Evolutionary conservation across 2,113 vertebrate species (phyloP).

Genomic region (Vireo altiloquus): DNA sequence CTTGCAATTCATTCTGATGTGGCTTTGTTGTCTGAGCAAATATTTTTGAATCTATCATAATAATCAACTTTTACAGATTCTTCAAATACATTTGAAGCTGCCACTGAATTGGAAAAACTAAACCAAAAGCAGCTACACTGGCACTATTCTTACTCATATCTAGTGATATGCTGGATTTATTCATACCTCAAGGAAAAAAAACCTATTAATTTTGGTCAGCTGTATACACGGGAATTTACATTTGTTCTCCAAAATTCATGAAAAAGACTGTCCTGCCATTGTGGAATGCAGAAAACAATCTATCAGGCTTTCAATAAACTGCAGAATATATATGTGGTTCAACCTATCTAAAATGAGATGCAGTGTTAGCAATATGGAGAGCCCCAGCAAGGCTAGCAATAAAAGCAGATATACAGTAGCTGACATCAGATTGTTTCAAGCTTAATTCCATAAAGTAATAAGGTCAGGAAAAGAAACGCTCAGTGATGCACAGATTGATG

Average conservation of each 20-base stretch:
- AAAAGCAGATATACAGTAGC: constrained; percentile 82
- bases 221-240: constrained; percentile 64
- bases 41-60: constrained; percentile 59
- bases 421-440: constrained; percentile 82
- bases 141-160: constrained; percentile 57
- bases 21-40: constrained; percentile 59
- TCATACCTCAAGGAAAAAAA: constrained; percentile 59
- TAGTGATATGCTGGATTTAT: constrained; percentile 69
- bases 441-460: constrained; percentile 84
- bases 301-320: constrained; percentile 79
- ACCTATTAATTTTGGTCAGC: constrained; percentile 71
- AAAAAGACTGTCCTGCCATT: constrained; percentile 60
- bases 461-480: constrained; percentile 77
- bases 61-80: constrained; percentile 67
- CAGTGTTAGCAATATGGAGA: constrained; percentile 74
- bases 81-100: constrained; percentile 58
- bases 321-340: constrained; percentile 76
- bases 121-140: constrained; percentile 25
- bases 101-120: constrained; percentile 63
- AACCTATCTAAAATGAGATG: constrained; percentile 80
- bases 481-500: constrained; percentile 76
- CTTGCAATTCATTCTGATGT: constrained; percentile 49
- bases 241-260: constrained; percentile 69
- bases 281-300: constrained; percentile 71
- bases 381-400: constrained; percentile 75